Evolutionary conservation across 2,113 vertebrate species (phyloP).

Genomic region (Rhombomys opimus): DNA sequence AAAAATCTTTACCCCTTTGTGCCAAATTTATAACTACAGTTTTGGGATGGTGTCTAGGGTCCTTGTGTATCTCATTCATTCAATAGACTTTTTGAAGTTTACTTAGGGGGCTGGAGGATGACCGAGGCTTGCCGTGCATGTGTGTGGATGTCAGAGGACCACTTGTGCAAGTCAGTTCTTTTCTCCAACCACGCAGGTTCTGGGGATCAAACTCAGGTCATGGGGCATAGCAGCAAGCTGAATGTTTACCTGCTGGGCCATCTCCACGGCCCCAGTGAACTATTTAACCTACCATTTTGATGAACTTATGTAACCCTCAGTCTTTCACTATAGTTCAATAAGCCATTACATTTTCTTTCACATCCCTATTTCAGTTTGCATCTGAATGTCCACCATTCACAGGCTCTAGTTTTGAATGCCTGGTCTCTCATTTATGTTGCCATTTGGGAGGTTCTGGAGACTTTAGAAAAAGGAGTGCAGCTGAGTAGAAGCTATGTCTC

Average conservation of each 20-base stretch:
- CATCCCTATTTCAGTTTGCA: neutral
- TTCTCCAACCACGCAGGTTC: neutral
- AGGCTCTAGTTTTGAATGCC: neutral
- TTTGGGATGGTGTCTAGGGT: constrained; percentile 1
- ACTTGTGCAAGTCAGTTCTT: neutral
- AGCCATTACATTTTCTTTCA: neutral
- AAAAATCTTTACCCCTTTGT: constrained; percentile 9
- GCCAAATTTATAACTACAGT: neutral
- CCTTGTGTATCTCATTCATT: neutral
- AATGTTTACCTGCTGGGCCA: too few relatives aligned
- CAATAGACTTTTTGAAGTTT: neutral
- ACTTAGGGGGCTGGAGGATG: neutral
- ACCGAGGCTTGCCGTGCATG: neutral
- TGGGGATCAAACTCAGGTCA: neutral
- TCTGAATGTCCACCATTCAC: neutral
- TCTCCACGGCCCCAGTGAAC: neutral
- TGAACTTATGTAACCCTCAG: neutral
- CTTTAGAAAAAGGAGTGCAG: too few relatives aligned
- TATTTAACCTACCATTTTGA: neutral
- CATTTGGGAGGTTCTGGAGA: neutral
- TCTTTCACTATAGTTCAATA: neutral
- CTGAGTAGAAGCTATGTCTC: neutral
- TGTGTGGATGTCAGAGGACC: too few relatives aligned
- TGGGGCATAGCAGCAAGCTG: neutral
- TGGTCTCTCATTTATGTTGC: neutral